Evolutionary conservation across 2,888 invertebrate genomes (phyloP).

Genomic region (Rhodophaea formosa): DNA sequence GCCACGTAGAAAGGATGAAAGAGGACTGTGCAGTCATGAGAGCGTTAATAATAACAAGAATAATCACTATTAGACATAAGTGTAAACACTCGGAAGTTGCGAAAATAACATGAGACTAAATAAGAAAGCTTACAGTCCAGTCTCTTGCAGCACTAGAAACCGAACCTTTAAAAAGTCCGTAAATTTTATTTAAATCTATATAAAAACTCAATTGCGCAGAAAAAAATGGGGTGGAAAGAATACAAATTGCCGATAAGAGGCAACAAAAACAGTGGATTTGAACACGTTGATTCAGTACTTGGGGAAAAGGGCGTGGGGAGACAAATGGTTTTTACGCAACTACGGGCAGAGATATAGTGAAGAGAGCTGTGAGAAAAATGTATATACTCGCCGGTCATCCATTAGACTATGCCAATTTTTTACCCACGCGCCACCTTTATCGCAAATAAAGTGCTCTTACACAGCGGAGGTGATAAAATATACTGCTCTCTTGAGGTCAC

Average conservation of each 20-base stretch:
- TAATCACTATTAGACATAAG: too few relatives aligned
- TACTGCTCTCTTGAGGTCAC: not conserved
- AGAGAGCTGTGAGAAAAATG: constrained; percentile 42
- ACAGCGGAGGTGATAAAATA: not conserved
- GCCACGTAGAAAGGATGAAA: too few relatives aligned
- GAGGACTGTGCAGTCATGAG: too few relatives aligned
- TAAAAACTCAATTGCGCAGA: constrained; percentile 24
- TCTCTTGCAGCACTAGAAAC: not conserved
- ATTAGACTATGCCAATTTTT: constrained; percentile 30
- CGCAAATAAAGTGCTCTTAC: constrained; percentile 1
- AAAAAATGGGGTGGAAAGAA: constrained; percentile 45
- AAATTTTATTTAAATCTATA: constrained; percentile 20
- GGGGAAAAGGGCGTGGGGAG: constrained; percentile 39
- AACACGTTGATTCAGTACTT: constrained; percentile 50
- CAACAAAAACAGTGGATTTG: constrained; percentile 46
- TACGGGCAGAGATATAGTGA: constrained; percentile 47
- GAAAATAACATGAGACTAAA: too few relatives aligned
- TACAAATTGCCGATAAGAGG: constrained; percentile 52
- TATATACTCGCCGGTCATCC: constrained; percentile 35
- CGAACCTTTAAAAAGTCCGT: constrained; percentile 12
- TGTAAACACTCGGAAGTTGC: too few relatives aligned
- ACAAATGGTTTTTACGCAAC: constrained; percentile 48
- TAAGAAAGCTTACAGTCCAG: too few relatives aligned
- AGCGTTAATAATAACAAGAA: too few relatives aligned
- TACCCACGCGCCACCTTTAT: constrained; percentile 13